A percentile compares a stretch with the other conserved stretches of the same genome.
Evolutionary conservation across 1,140 invertebrate genomes (phyloP).

Genomic region (Caenorhabditis inopinata): DNA sequence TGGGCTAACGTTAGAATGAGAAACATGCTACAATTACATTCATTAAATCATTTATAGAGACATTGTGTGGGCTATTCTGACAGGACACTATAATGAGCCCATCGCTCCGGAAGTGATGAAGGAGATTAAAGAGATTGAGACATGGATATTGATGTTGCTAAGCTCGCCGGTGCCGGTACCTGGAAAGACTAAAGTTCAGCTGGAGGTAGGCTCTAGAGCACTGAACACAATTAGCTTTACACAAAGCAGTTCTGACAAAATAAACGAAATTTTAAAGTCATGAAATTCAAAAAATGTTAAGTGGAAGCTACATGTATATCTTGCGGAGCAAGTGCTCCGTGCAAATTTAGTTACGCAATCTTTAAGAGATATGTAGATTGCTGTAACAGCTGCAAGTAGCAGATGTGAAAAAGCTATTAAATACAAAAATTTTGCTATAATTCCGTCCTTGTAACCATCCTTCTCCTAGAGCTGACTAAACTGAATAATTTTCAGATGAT

Average conservation of each 20-base stretch:
- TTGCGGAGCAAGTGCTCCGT: too few relatives aligned
- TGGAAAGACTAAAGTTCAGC: conserved; percentile 87
- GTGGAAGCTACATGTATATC: too few relatives aligned
- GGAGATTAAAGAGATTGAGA: conserved; percentile 95
- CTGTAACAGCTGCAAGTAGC: too few relatives aligned
- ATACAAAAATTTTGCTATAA: too few relatives aligned
- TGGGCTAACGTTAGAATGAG: conserved; percentile 34
- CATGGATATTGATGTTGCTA: conserved; percentile 90
- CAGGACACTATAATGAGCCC: conserved; percentile 73
- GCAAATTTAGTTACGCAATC: too few relatives aligned
- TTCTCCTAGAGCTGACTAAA: background rate
- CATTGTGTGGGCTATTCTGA: conserved; percentile 68
- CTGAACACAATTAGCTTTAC: too few relatives aligned
- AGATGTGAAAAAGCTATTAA: too few relatives aligned
- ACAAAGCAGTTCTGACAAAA: too few relatives aligned
- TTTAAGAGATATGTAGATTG: too few relatives aligned
- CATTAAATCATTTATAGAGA: conserved; percentile 58
- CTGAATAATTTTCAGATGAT: conserved; percentile 81
- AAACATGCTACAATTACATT: background rate
- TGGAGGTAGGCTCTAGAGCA: conserved; percentile 59
- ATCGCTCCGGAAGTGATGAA: conserved; percentile 83
- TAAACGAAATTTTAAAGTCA: too few relatives aligned
- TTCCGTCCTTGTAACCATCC: too few relatives aligned
- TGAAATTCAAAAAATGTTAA: too few relatives aligned
- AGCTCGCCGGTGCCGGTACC: conserved; percentile 96